Percentiles rank a stretch among this genome's conserved stretches.
Evolutionary conservation across 2,888 invertebrate species (phyloP).

Genomic region (Apocheima hispidaria): DNA sequence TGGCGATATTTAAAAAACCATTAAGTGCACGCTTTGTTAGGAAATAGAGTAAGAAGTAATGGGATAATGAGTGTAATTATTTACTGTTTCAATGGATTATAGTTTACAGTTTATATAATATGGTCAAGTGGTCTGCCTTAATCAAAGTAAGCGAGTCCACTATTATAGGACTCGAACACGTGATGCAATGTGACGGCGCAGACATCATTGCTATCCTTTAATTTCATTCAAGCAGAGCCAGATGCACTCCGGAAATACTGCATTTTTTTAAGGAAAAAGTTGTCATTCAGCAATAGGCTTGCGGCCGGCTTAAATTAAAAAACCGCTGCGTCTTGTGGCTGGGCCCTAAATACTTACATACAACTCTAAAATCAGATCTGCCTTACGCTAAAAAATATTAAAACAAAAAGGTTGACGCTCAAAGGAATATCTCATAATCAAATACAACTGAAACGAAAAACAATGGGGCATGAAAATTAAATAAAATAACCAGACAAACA

Average conservation of each 20-base stretch:
- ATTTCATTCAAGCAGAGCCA: too few relatives aligned
- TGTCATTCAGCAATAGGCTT: too few relatives aligned
- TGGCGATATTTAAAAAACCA: slow-evolving; percentile 85
- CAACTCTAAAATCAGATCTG: not conserved
- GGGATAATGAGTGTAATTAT: slow-evolving; percentile 32
- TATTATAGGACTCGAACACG: too few relatives aligned
- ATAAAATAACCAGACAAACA: slow-evolving; percentile 50
- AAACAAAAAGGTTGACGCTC: slow-evolving; percentile 1
- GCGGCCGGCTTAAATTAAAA: too few relatives aligned
- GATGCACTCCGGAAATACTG: too few relatives aligned
- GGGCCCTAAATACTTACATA: too few relatives aligned
- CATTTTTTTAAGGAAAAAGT: too few relatives aligned
- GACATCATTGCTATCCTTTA: too few relatives aligned
- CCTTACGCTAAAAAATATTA: not conserved
- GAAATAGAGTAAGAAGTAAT: slow-evolving; percentile 24
- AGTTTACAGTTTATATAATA: not conserved
- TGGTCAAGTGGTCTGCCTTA: too few relatives aligned
- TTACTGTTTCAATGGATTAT: slow-evolving; percentile 1
- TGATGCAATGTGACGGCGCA: too few relatives aligned
- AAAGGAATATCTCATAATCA: slow-evolving; percentile 9
- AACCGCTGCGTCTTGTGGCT: too few relatives aligned
- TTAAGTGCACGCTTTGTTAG: slow-evolving; percentile 78
- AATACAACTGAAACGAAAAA: slow-evolving; percentile 15
- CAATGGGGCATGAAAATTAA: slow-evolving; percentile 33
- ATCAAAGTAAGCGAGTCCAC: too few relatives aligned